Percentiles rank a stretch among this genome's conserved stretches.
phyloP scores from a whole-genome alignment of 2,797 vertebrate species.

The Gallinago stenura region DNA sequence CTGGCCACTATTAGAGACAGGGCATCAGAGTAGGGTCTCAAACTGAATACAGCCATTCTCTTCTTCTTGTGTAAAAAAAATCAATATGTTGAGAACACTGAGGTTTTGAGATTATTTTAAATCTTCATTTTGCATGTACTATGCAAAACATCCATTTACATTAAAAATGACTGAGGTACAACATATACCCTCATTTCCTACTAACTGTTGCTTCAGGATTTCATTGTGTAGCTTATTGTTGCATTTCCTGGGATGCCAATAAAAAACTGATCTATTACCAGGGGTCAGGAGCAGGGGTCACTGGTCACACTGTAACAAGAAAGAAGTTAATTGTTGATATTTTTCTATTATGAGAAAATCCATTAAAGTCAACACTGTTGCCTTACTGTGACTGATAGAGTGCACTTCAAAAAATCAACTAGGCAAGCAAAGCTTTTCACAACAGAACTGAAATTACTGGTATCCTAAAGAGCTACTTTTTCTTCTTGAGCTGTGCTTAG shows the following conservation, averaged over 20 bases:
- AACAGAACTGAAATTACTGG: slow-evolving; percentile 57
- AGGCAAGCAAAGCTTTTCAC: neutral
- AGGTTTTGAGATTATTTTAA: neutral
- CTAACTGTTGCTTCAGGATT: neutral
- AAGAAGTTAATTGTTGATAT: neutral
- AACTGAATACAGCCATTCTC: neutral
- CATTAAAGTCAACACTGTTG: neutral
- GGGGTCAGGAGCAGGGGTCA: neutral
- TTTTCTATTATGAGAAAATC: neutral
- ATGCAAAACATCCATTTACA: neutral
- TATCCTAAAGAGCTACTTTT: slow-evolving; percentile 46
- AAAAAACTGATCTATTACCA: neutral
- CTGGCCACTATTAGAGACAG: neutral
- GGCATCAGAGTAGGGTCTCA: neutral
- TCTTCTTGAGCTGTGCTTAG: neutral
- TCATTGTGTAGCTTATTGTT: neutral
- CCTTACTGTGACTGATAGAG: neutral
- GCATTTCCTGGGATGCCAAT: neutral
- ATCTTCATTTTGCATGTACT: neutral
- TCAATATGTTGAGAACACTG: neutral
- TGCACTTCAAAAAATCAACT: neutral
- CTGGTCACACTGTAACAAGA: neutral
- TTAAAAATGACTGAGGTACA: neutral
- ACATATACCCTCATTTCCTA: neutral
- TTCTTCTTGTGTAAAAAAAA: neutral